Base-by-base conservation (phyloP, 2,113 vertebrate species). In the Mugil cephalus region DNA sequence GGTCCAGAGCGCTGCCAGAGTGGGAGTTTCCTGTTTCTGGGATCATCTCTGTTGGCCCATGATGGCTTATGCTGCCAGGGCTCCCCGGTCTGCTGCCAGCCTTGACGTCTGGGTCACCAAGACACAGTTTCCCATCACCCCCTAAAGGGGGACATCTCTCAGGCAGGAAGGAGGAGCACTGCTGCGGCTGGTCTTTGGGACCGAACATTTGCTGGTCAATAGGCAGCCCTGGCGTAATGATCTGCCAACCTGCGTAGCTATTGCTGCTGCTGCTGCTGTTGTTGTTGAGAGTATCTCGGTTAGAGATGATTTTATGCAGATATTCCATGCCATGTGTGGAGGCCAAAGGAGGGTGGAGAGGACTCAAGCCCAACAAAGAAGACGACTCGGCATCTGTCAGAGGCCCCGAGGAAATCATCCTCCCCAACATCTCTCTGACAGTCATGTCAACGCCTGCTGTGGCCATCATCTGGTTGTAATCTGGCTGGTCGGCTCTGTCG, bases 211-310 rank as follows among this genome's bases (percentile, higher is more conserved):
- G 96, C 73, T 95, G 96, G 47, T 98, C 97, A 87, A 95, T 90
- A 55, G 95, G 94, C 94, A 96, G 93, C 78, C 95, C 96, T 60
- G 96, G 94, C 56, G 96, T 93, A 95, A 99, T 96, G 77, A 98
- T 96, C 93, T 98, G 97, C 98, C 98, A 99, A 54, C 96, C 96
- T 69, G 96, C 95, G 86, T 97, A 99, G 87, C 95, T 95, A 90
- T 95, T 95, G 67, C 61, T 82, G 96, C 46, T 85, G 95, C 93
- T 10, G 94, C n/a, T 95, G 91, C 95, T 95, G 67, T 61, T 82
- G 96, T 50, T 85, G 95, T 94, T 10, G 94, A 96, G 92, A 93
- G 95, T 92, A 93, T 97, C 95, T 96, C 96, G 2, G 93, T 94
- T 10, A 91, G 96, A 73, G 81, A 96, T 95, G 0, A 97, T 93